These are phyloP conservation scores for Peribatodes rhomboidaria DNA, from an alignment of 2,888 invertebrate species.

Conservation along the genomic window DNA sequence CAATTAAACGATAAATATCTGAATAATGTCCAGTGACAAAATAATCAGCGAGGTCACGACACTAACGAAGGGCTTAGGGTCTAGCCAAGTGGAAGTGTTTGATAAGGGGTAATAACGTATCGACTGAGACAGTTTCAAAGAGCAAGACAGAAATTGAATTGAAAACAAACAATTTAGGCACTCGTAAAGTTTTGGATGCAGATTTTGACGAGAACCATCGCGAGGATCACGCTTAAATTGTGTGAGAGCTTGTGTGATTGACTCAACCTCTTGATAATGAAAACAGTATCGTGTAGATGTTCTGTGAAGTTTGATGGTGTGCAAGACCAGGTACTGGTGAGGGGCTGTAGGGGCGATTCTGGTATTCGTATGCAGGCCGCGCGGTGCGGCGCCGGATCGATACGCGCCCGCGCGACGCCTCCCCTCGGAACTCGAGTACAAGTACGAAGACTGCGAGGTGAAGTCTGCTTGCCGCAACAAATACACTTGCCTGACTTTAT, in stretches of 20 bases:
- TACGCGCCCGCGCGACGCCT: constrained; percentile 84
- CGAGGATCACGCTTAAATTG: no score
- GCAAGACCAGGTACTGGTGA: constrained; percentile 21
- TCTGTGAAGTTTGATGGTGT: constrained; percentile 1
- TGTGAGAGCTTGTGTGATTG: no score
- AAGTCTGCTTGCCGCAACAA: constrained; percentile 72
- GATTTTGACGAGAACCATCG: no score
- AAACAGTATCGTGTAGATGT: background rate
- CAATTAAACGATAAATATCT: constrained; percentile 25
- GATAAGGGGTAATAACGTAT: constrained; percentile 64
- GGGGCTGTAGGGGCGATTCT: constrained; percentile 78
- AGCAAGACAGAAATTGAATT: background rate
- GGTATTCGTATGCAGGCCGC: constrained; percentile 85
- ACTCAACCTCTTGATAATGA: background rate
- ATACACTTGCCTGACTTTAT: constrained; percentile 67
- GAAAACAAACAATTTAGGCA: background rate
- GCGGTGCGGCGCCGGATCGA: constrained; percentile 77
- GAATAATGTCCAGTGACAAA: constrained; percentile 55
- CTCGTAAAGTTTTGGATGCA: background rate
- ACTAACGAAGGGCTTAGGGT: constrained; percentile 73
- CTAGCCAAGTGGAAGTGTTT: constrained; percentile 73
- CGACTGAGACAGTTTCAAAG: constrained; percentile 15
- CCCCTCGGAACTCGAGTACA: constrained; percentile 55
- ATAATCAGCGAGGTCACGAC: constrained; percentile 72
- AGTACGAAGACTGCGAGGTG: constrained; percentile 49